Conservation (phyloP, 2,797 vertebrate species). For the Schizopygopsis pylzovi region DNA sequence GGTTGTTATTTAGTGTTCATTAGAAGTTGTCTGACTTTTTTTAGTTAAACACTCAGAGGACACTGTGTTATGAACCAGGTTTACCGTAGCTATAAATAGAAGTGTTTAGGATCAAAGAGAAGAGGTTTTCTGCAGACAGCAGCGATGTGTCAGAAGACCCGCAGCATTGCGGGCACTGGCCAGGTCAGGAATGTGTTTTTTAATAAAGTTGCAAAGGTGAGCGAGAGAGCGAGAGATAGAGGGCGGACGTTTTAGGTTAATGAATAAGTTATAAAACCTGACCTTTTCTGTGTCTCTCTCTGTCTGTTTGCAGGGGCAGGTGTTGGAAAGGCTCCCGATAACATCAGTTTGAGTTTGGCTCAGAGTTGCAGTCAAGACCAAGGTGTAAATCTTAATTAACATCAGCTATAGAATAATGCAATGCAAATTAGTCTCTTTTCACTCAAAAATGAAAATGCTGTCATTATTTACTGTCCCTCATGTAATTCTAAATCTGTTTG, state of each 20-base stretch:
- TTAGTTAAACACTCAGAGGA: slow-evolving; percentile 14
- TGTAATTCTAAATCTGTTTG: neutral
- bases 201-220: slow-evolving; percentile 23
- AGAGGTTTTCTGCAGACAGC: slow-evolving; percentile 22
- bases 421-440: neutral
- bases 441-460: neutral
- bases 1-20: neutral
- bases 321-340: slow-evolving; percentile 90
- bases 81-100: slow-evolving; percentile 29
- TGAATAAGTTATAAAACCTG: slow-evolving; percentile 65
- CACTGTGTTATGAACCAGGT: slow-evolving; percentile 1
- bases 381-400: slow-evolving; percentile 72
- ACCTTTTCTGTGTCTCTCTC: slow-evolving; percentile 20
- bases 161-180: slow-evolving; percentile 9
- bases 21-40: slow-evolving; percentile 20
- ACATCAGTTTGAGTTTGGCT: slow-evolving; percentile 94
- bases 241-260: slow-evolving; percentile 23
- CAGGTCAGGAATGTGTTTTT: slow-evolving; percentile 14
- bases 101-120: slow-evolving; percentile 7
- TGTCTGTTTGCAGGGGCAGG: slow-evolving; percentile 77
- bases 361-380: slow-evolving; percentile 96
- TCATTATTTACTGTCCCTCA: neutral
- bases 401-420: neutral
- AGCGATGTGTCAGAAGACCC: slow-evolving; percentile 34
- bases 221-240: neutral